These are phyloP conservation scores for Athalia cordata DNA, from an alignment of 2,888 invertebrate species.

Conservation along the genomic window DNA sequence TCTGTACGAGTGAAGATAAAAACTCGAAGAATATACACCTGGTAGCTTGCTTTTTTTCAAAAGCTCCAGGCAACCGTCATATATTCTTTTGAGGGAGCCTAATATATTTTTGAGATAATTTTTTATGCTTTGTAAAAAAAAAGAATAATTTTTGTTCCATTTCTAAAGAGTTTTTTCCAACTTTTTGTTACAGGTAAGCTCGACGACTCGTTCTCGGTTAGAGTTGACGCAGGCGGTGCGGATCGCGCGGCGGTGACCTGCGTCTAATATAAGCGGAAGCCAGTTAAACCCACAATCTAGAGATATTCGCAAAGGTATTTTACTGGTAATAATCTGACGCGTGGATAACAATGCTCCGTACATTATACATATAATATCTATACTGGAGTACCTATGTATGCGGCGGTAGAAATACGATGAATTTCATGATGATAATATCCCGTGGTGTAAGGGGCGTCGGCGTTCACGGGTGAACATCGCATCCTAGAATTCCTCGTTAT, in stretches of 20 bases:
- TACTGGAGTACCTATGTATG: not conserved
- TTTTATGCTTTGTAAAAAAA: no score
- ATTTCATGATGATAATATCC: conserved; percentile 24
- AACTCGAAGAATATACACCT: no score
- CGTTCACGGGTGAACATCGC: conserved; percentile 5
- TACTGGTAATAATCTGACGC: conserved; percentile 13
- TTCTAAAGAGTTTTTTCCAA: conserved; percentile 29
- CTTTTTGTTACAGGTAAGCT: conserved; percentile 60
- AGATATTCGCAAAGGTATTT: conserved; percentile 34
- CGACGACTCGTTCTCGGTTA: not conserved
- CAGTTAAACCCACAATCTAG: conserved; percentile 21
- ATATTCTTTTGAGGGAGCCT: not conserved
- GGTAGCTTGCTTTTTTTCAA: not conserved
- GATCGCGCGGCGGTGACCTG: not conserved
- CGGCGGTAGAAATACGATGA: conserved; percentile 22
- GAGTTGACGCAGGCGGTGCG: conserved; percentile 1
- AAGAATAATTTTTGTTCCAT: not conserved
- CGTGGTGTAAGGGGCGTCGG: not conserved
- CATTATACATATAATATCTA: not conserved
- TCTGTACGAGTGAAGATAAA: no score
- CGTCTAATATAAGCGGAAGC: not conserved
- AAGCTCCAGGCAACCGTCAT: not conserved
- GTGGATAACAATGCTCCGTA: conserved; percentile 8
- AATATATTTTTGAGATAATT: no score
- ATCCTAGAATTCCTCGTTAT: conserved; percentile 31